A percentile compares a stretch with the other conserved stretches of the same genome.
These are phyloP conservation scores for Tricholauxania praeusta DNA, from an alignment of 2,888 invertebrate genomes.

Conservation along the genomic window DNA sequence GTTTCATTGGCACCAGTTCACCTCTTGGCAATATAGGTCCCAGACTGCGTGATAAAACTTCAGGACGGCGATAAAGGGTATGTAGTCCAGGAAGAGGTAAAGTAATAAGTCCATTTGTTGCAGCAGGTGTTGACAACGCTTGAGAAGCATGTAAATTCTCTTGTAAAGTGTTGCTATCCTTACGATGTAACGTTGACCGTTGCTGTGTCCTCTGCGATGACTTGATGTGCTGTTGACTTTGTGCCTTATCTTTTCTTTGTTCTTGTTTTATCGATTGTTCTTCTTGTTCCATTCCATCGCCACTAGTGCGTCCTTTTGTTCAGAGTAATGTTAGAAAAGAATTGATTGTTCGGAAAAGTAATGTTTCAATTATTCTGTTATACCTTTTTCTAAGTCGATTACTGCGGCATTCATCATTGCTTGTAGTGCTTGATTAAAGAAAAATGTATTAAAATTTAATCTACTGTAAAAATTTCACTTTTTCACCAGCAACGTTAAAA, in stretches of 20 bases:
- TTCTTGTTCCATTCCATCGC: conserved; percentile 82
- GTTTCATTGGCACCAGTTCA: conserved; percentile 73
- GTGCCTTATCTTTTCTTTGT: conserved; percentile 48
- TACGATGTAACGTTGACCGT: conserved; percentile 52
- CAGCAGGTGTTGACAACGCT: conserved; percentile 14
- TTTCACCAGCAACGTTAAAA: no score
- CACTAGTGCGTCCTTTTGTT: conserved; percentile 72
- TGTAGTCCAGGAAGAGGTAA: conserved; percentile 59
- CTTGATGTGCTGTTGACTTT: conserved; percentile 10
- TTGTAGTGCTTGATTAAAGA: background rate
- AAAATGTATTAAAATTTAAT: no score
- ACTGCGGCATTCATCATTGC: conserved; percentile 30
- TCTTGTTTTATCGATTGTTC: conserved; percentile 55
- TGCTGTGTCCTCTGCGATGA: conserved; percentile 2
- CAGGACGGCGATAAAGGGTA: conserved; percentile 58
- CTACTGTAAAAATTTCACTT: no score
- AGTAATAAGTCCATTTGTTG: conserved; percentile 13
- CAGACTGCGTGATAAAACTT: conserved; percentile 57
- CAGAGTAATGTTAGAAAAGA: background rate
- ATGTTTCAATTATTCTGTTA: background rate
- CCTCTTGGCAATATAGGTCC: conserved; percentile 71
- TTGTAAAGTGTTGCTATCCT: conserved; percentile 53
- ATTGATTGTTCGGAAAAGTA: conserved; percentile 15
- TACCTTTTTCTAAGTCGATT: conserved; percentile 35
- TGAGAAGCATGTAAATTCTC: conserved; percentile 52